phyloP scores from a whole-genome alignment of 2,113 vertebrate genomes.

The Rhizomys pruinosus region DNA sequence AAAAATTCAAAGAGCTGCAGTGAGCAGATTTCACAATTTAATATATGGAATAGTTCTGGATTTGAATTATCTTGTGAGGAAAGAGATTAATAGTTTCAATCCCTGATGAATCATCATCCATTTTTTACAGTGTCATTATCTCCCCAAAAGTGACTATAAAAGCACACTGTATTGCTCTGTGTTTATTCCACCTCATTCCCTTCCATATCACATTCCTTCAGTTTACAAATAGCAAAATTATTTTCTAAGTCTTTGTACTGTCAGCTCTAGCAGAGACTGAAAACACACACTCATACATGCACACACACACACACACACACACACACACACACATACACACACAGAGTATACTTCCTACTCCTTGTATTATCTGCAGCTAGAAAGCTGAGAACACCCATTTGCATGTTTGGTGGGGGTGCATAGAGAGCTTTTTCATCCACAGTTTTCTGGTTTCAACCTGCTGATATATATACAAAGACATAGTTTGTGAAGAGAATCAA shows the following conservation, averaged over 20 bases:
- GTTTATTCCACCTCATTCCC: conserved; percentile 50
- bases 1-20: conserved; percentile 27
- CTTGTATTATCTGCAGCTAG: conserved; percentile 53
- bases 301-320: background rate
- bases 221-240: conserved; percentile 71
- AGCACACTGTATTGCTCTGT: background rate
- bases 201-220: conserved; percentile 58
- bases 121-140: conserved; percentile 46
- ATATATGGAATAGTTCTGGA: background rate
- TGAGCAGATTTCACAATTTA: conserved; percentile 56
- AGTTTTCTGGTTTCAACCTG: conserved; percentile 35
- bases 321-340: background rate
- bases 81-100: conserved; percentile 32
- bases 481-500: conserved; percentile 47
- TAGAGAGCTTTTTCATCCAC: conserved; percentile 15
- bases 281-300: background rate
- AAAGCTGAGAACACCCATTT: conserved; percentile 34
- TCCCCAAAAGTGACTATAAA: conserved; percentile 25
- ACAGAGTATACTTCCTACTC: conserved; percentile 51
- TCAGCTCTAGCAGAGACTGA: conserved; percentile 30
- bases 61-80: conserved; percentile 53
- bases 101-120: conserved; percentile 30
- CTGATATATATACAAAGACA: background rate
- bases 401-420: conserved; percentile 60
- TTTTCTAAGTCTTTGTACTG: conserved; percentile 61